A percentile compares a stretch with the other conserved stretches of the same genome.
Evolutionary conservation across 2,113 vertebrate species (phyloP).

Genomic region (Poeciliopsis prolifica): DNA sequence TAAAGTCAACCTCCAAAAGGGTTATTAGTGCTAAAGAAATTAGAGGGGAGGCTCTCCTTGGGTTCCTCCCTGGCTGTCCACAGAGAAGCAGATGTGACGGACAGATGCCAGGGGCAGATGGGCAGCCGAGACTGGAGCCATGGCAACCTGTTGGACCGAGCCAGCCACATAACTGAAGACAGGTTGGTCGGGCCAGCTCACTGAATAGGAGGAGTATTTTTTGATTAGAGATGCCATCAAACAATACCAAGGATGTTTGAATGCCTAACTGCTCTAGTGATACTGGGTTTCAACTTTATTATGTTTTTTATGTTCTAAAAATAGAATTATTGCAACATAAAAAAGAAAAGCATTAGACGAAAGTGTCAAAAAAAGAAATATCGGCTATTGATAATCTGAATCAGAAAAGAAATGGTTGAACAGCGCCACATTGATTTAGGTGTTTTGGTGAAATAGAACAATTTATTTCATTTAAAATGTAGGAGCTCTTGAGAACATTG

Average conservation of each 20-base stretch:
- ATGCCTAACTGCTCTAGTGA: not conserved
- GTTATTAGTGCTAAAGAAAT: constrained; percentile 16
- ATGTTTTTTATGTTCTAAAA: not conserved
- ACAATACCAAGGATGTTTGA: constrained; percentile 8
- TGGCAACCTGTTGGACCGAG: constrained; percentile 88
- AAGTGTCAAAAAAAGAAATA: not conserved
- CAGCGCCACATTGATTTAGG: not conserved
- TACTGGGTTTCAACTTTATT: not conserved
- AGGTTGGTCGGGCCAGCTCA: constrained; percentile 66
- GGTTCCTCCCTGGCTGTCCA: constrained; percentile 75
- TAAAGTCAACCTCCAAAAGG: not conserved
- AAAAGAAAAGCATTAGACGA: not conserved
- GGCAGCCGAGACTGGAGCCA: constrained; percentile 78
- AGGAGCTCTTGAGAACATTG: too few relatives aligned
- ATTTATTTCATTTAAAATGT: too few relatives aligned
- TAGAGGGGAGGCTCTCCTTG: constrained; percentile 65
- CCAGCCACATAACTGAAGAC: constrained; percentile 83
- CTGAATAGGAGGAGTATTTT: not conserved
- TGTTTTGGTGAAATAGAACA: not conserved
- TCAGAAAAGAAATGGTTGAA: not conserved
- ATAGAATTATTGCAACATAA: not conserved
- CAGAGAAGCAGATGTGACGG: constrained; percentile 79
- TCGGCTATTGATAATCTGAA: too few relatives aligned
- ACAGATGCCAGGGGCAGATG: constrained; percentile 89
- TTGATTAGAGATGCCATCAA: constrained; percentile 11